Evolutionary conservation across 1,140 invertebrate genomes (phyloP), one percentile per base, ranked within the genome.

Genomic region (Lordiphosa mommai): DNA sequence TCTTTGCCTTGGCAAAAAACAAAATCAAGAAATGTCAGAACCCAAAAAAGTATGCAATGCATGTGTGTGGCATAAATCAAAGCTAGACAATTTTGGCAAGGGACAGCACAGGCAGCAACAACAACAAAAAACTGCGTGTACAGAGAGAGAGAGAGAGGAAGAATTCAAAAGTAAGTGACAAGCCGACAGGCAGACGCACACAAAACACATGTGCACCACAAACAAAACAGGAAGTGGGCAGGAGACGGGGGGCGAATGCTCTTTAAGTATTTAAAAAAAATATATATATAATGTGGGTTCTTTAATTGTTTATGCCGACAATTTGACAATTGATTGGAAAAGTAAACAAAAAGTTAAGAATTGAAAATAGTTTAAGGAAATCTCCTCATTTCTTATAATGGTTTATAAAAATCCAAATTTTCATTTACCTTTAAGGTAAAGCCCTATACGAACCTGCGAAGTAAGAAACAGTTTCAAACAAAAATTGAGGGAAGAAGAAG

Each of bases 81-180:
- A 84, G 76, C 76, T 82, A 80, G 76, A 80, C 76, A 82, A 80
- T 80, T 80, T 80, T 80, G 71, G 76, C 71, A 68, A 67, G 66
- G 66, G 71, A 71, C 61, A 67, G 76, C 71, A 82, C 48, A 58
- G 50, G 58, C 60, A 41, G 66, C 64, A 48, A 56, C 67, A 56
- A 67, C 77, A 32, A 47, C 20, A 23, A 27, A 12, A 43, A 43
- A 27, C 17, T 43, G 40, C 40, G 40, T 41, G 17, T n/a, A 23
- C 9, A 41, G 38, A n/a, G 7, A 10, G 7, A 12, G 17, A 12
- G 20, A 17, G 4, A 32, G 17, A 65, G 72, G 64, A 66, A 72
- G 76, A 80, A 80, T 76, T 84, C 76, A 80, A 80, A 80, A 76
- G 76, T 82, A 82, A 80, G 71, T 84, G 76, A 82, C 76, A 80